Conservation (phyloP, 2,113 vertebrate species). For the Callaeas wilsoni region DNA sequence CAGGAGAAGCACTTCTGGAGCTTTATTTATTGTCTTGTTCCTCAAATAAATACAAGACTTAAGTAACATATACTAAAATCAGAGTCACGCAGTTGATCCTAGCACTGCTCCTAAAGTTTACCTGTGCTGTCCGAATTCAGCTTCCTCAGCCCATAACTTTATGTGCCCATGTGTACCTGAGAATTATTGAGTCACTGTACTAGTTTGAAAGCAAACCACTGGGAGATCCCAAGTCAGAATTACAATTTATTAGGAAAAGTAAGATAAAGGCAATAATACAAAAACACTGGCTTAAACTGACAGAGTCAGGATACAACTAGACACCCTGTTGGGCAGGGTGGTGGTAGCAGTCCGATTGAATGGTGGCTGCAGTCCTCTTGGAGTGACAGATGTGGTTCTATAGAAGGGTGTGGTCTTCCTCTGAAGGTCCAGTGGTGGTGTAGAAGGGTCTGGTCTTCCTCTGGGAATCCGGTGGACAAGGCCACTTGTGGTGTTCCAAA, state of each 20-base stretch:
- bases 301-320: not conserved
- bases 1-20: not conserved
- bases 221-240: not conserved
- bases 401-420: no score
- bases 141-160: not conserved
- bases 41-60: not conserved
- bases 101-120: not conserved
- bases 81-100: not conserved
- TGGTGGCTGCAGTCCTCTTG: not conserved
- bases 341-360: not conserved
- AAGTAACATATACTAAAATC: not conserved
- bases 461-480: not conserved
- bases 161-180: not conserved
- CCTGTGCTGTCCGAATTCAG: not conserved
- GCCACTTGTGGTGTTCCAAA: not conserved
- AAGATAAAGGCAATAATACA: not conserved
- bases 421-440: no score
- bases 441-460: not conserved
- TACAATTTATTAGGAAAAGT: not conserved
- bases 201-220: not conserved
- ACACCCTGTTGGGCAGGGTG: not conserved
- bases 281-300: not conserved
- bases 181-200: not conserved
- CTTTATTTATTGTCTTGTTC: not conserved
- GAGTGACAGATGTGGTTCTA: no score